Conservation (phyloP, 2,113 vertebrate species). For the Cricetomys ansorgei region DNA sequence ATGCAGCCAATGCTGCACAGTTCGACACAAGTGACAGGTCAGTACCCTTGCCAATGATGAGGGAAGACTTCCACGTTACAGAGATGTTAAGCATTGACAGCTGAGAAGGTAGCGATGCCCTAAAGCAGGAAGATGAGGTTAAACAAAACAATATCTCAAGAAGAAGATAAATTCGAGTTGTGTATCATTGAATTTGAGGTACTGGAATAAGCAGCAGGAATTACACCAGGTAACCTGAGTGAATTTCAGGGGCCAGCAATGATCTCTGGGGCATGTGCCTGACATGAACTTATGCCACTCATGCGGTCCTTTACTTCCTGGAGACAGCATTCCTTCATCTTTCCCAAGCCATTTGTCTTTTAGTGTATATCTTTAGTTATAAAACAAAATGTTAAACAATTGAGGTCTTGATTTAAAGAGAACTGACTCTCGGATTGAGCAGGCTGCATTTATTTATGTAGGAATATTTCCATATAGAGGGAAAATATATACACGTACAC, state of each 20-base stretch:
- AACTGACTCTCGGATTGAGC: not conserved
- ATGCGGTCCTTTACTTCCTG: not conserved
- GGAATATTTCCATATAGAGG: not conserved
- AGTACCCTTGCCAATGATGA: not conserved
- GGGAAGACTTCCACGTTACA: not conserved
- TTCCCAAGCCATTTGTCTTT: not conserved
- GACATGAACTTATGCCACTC: not conserved
- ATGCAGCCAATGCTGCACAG: not conserved
- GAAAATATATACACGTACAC: too few species aligned
- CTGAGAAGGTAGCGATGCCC: not conserved
- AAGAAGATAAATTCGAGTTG: not conserved
- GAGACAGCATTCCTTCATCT: too few species aligned
- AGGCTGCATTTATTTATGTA: not conserved
- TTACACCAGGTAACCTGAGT: not conserved
- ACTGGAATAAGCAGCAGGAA: not conserved
- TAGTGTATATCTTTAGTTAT: not conserved
- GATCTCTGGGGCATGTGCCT: not conserved
- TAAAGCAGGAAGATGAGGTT: not conserved
- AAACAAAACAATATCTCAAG: not conserved
- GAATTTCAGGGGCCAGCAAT: not conserved
- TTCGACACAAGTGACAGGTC: not conserved
- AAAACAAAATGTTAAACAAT: not conserved
- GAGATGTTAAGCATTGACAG: not conserved
- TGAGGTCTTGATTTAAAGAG: not conserved
- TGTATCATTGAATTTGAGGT: not conserved